Base-by-base conservation (phyloP, 1,140 invertebrate genomes). In the Drosophila watanabei region DNA sequence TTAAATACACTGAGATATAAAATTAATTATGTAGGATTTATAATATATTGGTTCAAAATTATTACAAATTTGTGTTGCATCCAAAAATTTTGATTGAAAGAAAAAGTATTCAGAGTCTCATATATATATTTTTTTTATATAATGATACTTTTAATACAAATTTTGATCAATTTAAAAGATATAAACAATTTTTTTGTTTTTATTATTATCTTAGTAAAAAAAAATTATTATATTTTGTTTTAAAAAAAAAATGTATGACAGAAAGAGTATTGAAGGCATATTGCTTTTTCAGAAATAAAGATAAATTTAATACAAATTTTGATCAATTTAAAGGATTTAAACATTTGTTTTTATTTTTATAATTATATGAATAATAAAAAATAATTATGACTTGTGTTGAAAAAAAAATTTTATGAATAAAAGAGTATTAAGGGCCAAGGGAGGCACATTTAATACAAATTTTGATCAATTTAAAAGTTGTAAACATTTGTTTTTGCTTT, bases 1-100 rank as follows among this genome's bases (percentile, higher is more conserved):
- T 66, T 5, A 37, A 37, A 28, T 49, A 49, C 28, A 35, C 60
- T 65, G 16, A 5, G 14, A 35, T 33, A 61, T 62, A 20, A 5
- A 62, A 35, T 16, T 28, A 16, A 37, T 37, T 10, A 6, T 10
- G 33, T 2, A 3, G 8, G 11, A 54, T 35, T 24, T 37, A 3
- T 20, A 2, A 35, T 35, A 35, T 35, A 9, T 20, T 9, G 5
- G 5, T 10, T n/a, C 4, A 32, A 52, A 30, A 1, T 32, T 32
- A 10, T 30, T 16, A 16, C n/a, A 28, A 4, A 16, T 9, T 16
- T 49, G 33, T n/a, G n/a, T n/a, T n/a, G n/a, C n/a, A n/a, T n/a
- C n/a, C n/a, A n/a, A n/a, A n/a, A n/a, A n/a, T 10, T 18, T 11
- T 9, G 4, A 9, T n/a, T 24, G 24, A 11, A 46, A 14, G 20